Evolutionary conservation across 1,140 invertebrate genomes (phyloP).

Genomic region (Drepana arcuata): DNA sequence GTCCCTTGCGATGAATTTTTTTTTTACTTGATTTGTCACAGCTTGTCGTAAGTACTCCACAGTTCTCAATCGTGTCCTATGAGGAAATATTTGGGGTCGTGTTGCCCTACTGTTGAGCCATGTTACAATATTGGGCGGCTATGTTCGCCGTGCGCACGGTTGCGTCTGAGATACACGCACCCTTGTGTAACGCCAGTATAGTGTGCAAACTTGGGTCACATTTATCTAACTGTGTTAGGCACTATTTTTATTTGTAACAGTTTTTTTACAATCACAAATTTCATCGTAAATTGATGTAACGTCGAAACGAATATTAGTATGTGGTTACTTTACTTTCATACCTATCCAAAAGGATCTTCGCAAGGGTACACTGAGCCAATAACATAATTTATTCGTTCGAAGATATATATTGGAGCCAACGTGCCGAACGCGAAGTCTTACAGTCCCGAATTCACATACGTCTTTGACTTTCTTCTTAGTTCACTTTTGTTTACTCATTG

Average conservation of each 20-base stretch:
- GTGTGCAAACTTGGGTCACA: slow-evolving; percentile 8
- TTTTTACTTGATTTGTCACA: no score
- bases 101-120: slow-evolving; percentile 6
- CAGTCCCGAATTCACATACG: no score
- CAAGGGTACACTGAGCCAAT: no score
- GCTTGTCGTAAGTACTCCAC: no score
- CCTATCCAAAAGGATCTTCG: no score
- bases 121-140: slow-evolving; percentile 45
- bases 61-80: no score
- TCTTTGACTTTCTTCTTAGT: no score
- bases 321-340: not conserved
- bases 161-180: slow-evolving; percentile 16
- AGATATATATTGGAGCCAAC: no score
- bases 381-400: no score
- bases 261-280: not conserved
- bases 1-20: no score
- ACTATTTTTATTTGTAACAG: not conserved
- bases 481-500: no score
- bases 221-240: not conserved
- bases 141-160: slow-evolving; percentile 43
- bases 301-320: not conserved
- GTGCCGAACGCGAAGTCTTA: no score
- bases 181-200: slow-evolving; percentile 28
- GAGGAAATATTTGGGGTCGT: slow-evolving; percentile 11
- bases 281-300: not conserved